Evolutionary conservation across 2,797 vertebrate genomes (phyloP).

Genomic region (Ctenochaetus hawaiiensis): DNA sequence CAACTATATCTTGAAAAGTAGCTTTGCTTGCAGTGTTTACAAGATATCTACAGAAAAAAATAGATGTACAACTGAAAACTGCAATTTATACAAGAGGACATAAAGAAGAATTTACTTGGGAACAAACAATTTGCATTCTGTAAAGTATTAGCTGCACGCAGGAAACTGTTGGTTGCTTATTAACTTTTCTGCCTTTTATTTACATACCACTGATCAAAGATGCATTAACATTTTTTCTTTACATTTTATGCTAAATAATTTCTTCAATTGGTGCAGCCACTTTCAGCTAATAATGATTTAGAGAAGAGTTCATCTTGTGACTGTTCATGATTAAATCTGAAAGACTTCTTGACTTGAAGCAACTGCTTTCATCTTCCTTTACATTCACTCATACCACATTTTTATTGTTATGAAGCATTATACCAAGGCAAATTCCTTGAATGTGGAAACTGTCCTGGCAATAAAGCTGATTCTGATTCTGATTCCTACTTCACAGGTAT

Average conservation of each 20-base stretch:
- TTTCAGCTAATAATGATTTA: not conserved
- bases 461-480: no score
- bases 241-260: no score
- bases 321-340: not conserved
- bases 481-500: no score
- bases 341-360: not conserved
- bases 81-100: not conserved
- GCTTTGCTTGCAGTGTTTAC: not conserved
- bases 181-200: not conserved
- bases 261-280: no score
- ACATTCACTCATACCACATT: no score
- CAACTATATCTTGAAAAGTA: not conserved
- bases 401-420: no score
- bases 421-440: no score
- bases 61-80: not conserved
- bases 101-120: not conserved
- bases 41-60: not conserved
- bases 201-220: constrained; percentile 3
- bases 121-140: not conserved
- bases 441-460: no score
- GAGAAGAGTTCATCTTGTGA: no score
- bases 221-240: not conserved
- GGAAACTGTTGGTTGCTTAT: not conserved
- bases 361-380: no score
- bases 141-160: no score